phyloP scores from a whole-genome alignment of 1,140 invertebrate species.

The Neodiprion pinetum region DNA sequence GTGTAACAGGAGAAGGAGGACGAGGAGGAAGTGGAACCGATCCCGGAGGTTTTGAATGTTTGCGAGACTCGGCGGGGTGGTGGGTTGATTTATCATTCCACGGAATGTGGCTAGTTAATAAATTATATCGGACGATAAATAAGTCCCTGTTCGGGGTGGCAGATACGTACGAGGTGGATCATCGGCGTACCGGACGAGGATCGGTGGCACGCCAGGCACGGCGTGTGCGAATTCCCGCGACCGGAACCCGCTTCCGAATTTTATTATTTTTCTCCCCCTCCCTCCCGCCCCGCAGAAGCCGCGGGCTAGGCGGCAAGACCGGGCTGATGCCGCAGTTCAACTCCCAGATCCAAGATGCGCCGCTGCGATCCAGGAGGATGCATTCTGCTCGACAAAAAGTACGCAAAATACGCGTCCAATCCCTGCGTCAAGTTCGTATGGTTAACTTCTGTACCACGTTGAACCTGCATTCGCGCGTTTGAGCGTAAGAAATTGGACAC shows the following conservation, averaged over 20 bases:
- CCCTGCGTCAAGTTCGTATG: no score
- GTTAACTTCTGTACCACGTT: no score
- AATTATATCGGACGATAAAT: conserved; percentile 7
- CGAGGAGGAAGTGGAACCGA: no score
- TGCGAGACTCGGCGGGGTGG: conserved; percentile 2
- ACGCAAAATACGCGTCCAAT: no score
- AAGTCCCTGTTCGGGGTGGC: background rate
- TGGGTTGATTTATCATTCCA: background rate
- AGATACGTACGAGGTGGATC: background rate
- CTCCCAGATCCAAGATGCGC: no score
- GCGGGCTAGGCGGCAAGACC: no score
- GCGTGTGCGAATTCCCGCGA: background rate
- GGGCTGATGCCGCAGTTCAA: no score
- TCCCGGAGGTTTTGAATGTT: conserved; percentile 6
- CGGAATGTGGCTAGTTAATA: background rate
- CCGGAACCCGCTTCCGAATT: conserved; percentile 6
- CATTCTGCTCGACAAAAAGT: no score
- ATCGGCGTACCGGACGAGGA: background rate
- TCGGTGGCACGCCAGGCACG: background rate
- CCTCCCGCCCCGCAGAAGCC: background rate
- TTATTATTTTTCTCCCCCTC: background rate
- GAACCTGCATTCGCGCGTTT: no score
- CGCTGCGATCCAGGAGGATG: no score
- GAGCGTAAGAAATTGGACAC: no score
- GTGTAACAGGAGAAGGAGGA: no score